phyloP scores from a whole-genome alignment of 2,113 vertebrate species.

The Trogon surrucura region DNA sequence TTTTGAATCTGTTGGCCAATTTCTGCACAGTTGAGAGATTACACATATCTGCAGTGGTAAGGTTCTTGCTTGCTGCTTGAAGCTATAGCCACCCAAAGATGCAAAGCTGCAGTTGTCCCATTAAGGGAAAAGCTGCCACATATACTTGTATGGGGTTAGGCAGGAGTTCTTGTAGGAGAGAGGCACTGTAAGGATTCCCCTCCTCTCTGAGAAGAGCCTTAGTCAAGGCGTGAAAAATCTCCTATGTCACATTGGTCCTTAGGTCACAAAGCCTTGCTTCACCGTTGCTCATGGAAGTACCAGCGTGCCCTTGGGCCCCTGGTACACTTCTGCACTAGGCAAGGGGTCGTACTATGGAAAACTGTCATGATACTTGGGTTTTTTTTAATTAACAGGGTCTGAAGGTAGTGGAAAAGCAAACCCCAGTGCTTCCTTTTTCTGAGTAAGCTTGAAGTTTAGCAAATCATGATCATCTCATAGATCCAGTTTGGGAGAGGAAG shows the following conservation, averaged over 20 bases:
- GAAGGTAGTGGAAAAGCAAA: neutral
- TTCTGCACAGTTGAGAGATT: neutral
- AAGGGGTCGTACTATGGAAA: neutral
- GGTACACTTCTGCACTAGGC: neutral
- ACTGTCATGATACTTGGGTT: neutral
- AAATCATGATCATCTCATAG: neutral
- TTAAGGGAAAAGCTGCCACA: neutral
- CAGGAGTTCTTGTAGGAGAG: neutral
- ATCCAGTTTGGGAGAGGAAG: neutral
- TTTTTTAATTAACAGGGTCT: neutral
- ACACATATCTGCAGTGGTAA: neutral
- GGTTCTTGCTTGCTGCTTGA: neutral
- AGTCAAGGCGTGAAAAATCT: neutral
- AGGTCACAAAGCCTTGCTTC: neutral
- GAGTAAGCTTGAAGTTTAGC: neutral
- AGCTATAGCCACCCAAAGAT: neutral
- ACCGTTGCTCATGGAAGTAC: neutral
- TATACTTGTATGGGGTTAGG: rapidly evolving
- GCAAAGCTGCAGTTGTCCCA: neutral
- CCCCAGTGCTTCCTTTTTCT: neutral
- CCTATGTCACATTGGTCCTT: rapidly evolving
- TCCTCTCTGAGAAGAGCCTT: neutral
- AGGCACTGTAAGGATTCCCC: neutral
- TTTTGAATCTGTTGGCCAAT: neutral
- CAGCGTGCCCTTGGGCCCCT: neutral